Conservation (phyloP, 2,113 vertebrate genomes). For the Gnathonemus longibarbis region DNA sequence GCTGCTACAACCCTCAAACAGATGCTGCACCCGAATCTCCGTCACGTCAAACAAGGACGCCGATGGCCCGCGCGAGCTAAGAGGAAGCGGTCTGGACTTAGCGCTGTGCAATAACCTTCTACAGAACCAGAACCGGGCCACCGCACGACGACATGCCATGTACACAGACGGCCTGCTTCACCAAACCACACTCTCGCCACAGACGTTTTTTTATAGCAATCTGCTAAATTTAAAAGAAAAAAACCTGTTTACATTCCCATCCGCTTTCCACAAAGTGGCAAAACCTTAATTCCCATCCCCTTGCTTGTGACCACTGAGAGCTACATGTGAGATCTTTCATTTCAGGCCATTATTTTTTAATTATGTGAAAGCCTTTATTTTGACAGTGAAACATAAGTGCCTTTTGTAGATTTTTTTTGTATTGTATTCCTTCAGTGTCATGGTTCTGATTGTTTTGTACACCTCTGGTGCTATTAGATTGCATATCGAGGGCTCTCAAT, state of each 20-base stretch:
- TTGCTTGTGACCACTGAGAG: not conserved
- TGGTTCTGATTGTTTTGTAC: conserved; percentile 34
- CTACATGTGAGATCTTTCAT: not conserved
- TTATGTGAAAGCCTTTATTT: conserved; percentile 36
- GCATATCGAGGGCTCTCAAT: conserved; percentile 27
- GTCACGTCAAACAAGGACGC: not conserved
- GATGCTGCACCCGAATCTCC: conserved; percentile 28
- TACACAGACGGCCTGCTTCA: not conserved
- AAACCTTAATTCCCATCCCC: not conserved
- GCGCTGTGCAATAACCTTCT: conserved; percentile 10
- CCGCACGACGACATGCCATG: not conserved
- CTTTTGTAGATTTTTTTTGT: conserved; percentile 47
- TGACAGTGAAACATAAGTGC: conserved; percentile 51
- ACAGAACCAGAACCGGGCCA: not conserved
- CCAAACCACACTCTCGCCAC: conserved; percentile 1
- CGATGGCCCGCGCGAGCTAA: not conserved
- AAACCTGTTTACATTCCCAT: conserved; percentile 33
- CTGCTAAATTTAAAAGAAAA: not conserved
- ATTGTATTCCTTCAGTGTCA: conserved; percentile 29
- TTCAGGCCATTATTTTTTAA: conserved; percentile 13
- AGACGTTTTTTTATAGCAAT: not conserved
- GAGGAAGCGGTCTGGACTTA: too few species aligned
- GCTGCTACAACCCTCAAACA: conserved; percentile 27
- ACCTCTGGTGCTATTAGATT: conserved; percentile 55
- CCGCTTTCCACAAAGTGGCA: conserved; percentile 20